Conservation (phyloP, 2,797 vertebrate species). For the Neomorphus geoffroyi region DNA sequence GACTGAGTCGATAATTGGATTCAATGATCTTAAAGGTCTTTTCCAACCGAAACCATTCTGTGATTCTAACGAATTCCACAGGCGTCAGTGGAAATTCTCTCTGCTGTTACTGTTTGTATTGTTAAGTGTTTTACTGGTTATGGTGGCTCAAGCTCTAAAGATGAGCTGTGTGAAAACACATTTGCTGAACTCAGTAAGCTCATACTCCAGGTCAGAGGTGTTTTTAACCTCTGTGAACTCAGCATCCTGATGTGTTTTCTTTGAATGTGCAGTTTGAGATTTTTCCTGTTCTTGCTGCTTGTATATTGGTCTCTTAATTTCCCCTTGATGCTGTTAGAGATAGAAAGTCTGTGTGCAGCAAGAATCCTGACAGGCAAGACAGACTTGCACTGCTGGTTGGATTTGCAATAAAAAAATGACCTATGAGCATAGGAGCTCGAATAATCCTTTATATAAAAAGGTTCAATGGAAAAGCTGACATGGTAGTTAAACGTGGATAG, state of each 20-base stretch:
- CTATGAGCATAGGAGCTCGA: neutral
- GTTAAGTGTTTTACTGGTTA: neutral
- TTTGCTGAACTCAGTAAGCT: neutral
- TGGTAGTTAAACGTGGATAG: neutral
- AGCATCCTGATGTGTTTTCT: neutral
- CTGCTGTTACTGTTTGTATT: neutral
- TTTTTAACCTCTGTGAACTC: neutral
- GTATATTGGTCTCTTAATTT: neutral
- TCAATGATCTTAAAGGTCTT: no score
- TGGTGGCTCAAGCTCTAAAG: neutral
- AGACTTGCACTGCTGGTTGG: neutral
- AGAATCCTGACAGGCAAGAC: neutral
- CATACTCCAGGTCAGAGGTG: neutral
- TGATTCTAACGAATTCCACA: neutral
- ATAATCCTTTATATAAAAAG: constrained; percentile 21
- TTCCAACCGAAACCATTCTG: no score
- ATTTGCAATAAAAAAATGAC: neutral
- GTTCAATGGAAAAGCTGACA: constrained; percentile 24
- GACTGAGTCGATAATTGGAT: no score
- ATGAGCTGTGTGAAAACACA: neutral
- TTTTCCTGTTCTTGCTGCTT: neutral
- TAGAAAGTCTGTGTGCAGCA: neutral
- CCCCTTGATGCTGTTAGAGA: neutral
- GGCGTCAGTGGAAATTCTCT: neutral
- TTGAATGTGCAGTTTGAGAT: neutral